These are phyloP conservation scores for Petroica traversi DNA, from an alignment of 2,113 vertebrate species.

Conservation along the genomic window DNA sequence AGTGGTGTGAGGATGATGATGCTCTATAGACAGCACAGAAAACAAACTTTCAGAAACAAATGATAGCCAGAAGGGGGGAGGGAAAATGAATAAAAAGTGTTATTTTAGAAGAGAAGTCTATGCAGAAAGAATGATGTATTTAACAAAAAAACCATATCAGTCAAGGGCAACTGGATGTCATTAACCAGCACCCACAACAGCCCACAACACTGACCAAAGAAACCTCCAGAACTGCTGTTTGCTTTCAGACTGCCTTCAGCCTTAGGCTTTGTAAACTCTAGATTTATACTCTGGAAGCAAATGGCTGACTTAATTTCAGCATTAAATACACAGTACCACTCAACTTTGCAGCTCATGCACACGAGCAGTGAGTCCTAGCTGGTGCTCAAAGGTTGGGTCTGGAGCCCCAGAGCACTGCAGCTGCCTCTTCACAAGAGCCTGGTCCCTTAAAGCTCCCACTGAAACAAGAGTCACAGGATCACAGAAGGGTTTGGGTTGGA, in stretches of 20 bases:
- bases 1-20: not conserved
- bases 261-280: not conserved
- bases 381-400: not conserved
- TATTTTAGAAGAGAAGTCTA: not conserved
- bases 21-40: not conserved
- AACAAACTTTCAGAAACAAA: not conserved
- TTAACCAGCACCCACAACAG: not conserved
- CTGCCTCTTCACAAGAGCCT: not conserved
- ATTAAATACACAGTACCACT: not conserved
- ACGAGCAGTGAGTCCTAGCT: not conserved
- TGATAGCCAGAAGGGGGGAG: fast-evolving
- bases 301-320: not conserved
- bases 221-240: not conserved
- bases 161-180: not conserved
- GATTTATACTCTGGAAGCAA: not conserved
- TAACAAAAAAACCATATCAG: not conserved
- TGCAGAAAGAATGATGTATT: not conserved
- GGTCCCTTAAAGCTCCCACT: not conserved
- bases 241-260: not conserved
- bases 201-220: not conserved
- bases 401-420: not conserved
- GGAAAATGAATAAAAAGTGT: not conserved
- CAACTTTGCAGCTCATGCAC: not conserved
- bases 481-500: not conserved
- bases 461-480: not conserved